phyloP scores from a whole-genome alignment of 2,888 invertebrate species.

The Tinea pellionella region DNA sequence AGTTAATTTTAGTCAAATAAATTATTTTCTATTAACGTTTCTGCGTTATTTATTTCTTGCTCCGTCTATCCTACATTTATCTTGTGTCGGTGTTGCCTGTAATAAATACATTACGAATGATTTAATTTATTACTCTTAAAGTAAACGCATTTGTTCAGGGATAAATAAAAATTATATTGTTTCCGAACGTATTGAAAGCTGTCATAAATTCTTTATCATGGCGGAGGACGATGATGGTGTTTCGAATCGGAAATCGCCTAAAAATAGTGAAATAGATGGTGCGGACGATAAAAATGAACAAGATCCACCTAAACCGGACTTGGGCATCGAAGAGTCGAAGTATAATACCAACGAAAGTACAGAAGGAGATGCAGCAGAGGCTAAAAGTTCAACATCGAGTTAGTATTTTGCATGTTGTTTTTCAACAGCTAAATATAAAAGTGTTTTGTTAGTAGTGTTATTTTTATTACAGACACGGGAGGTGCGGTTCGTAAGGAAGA shows the following conservation, averaged over 20 bases:
- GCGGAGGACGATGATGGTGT: slow-evolving; percentile 67
- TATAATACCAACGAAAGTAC: slow-evolving; percentile 53
- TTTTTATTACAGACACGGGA: slow-evolving; percentile 50
- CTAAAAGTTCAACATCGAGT: slow-evolving; percentile 57
- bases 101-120: background rate
- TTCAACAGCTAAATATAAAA: slow-evolving; percentile 56
- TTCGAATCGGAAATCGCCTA: slow-evolving; percentile 58
- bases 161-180: slow-evolving; percentile 17
- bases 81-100: too few relatives aligned
- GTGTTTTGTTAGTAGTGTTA: slow-evolving; percentile 31
- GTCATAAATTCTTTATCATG: slow-evolving; percentile 36
- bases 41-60: background rate
- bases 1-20: slow-evolving; percentile 2
- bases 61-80: background rate
- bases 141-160: background rate
- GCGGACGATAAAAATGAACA: slow-evolving; percentile 49
- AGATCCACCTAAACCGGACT: slow-evolving; percentile 50
- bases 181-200: slow-evolving; percentile 17
- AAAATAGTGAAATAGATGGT: slow-evolving; percentile 52
- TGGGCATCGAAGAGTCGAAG: slow-evolving; percentile 62
- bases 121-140: background rate
- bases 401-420: slow-evolving; percentile 55
- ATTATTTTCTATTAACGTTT: background rate
- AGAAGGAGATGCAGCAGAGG: slow-evolving; percentile 37
- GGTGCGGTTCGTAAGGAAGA: slow-evolving; percentile 72